These are phyloP conservation scores for Chanos chanos DNA, from an alignment of 2,797 vertebrate genomes.

Conservation along the genomic window DNA sequence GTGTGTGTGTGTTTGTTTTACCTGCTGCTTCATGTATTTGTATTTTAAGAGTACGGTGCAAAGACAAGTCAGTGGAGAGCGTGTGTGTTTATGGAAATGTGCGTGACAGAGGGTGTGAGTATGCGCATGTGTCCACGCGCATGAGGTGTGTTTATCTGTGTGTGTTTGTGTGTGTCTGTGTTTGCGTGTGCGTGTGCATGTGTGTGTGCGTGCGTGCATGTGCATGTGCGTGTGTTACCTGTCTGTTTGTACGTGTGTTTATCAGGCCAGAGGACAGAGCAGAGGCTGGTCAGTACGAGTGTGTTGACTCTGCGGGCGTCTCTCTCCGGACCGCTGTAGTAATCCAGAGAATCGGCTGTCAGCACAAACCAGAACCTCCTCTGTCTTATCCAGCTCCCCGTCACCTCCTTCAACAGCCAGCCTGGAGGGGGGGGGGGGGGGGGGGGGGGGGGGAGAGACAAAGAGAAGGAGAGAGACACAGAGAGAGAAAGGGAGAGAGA, in stretches of 20 bases:
- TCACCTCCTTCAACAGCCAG: constrained; percentile 88
- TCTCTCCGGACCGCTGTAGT: constrained; percentile 84
- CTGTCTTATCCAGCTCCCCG: constrained; percentile 84
- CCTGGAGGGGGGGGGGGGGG: constrained; percentile 61
- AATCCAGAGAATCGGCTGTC: constrained; percentile 89
- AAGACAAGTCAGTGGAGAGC: neutral
- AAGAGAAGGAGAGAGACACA: no score
- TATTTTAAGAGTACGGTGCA: no score
- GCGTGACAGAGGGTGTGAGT: neutral
- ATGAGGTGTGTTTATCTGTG: neutral
- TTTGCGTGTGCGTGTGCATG: constrained; percentile 6
- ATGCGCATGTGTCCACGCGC: neutral
- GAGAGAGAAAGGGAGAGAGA: no score
- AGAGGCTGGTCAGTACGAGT: constrained; percentile 92
- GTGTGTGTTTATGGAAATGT: neutral
- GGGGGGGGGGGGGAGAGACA: no score
- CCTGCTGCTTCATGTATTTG: constrained; percentile 12
- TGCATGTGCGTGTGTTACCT: constrained; percentile 62
- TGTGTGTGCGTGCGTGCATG: constrained; percentile 5
- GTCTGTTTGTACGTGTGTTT: constrained; percentile 91
- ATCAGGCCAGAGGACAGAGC: constrained; percentile 90
- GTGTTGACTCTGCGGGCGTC: constrained; percentile 82
- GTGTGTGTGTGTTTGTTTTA: neutral
- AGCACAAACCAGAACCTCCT: constrained; percentile 95
- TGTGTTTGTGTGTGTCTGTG: constrained; percentile 23